Base-by-base conservation (phyloP, 1,140 invertebrate genomes). In the Lepidurus arcticus region DNA sequence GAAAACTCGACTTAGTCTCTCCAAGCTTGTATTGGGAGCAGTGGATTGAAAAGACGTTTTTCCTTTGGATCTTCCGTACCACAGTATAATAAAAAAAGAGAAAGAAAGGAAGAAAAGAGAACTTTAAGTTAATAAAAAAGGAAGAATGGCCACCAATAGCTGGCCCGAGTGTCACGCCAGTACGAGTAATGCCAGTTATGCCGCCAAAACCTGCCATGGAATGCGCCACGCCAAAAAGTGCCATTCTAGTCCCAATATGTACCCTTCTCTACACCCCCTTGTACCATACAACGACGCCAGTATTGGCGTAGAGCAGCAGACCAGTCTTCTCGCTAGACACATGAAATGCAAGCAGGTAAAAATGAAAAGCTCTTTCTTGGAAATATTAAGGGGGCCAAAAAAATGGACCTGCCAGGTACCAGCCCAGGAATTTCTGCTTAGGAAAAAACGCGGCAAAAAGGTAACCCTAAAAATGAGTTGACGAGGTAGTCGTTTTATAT, bases 341-440 rank as follows among this genome's bases (percentile, higher is more conserved):
- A 65, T 65, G 53, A 65, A 65, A 65, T 65, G 53, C 53, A 65
- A 65, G 53, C 53, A 65, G 53, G 53, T 65, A 65, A 65, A n/a
- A 9, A 65, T 16, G 7, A n/a, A 7, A n/a, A 21, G 53, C 53
- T 13, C 53, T 65, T 65, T 65, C 53, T 65, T 21, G 16, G 13
- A 65, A 65, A 7, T 65, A 65, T n/a, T 65, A 65, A 5, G 10
- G 45, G 10, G 16, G 5, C 53, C 53, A 65, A 5, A n/a, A 7
- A 47, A 47, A 5, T 47, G 21, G 16, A 65, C 34, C 53, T 65
- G 21, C 53, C 53, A n/a, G 53, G 53, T 65, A 65, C 53, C 53
- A 16, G 53, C 21, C 21, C 5, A 13, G 13, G 8, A 9, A 65
- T 65, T 65, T 65, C 53, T 16, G 53, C 53, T n/a, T n/a, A 65